Percentiles rank a stretch among this genome's conserved stretches.
Evolutionary conservation across 2,113 vertebrate species (phyloP).

Genomic region (Cyphomyrus plagiostoma): DNA sequence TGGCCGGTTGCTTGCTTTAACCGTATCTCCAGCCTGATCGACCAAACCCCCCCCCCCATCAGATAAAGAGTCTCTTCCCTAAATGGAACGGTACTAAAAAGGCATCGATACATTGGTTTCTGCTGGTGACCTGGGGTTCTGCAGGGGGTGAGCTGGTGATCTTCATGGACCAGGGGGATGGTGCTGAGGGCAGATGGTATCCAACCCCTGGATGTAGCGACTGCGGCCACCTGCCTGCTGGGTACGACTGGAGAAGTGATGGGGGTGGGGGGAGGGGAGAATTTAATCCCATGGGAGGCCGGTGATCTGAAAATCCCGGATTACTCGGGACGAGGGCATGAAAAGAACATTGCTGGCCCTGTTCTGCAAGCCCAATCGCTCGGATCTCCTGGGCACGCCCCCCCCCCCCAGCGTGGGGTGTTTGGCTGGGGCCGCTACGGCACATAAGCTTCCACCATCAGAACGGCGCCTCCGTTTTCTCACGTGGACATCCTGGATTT

Average conservation of each 20-base stretch:
- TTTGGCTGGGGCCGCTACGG: not conserved
- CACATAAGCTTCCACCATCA: not conserved
- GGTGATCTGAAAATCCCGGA: conserved; percentile 9
- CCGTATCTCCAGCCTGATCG: not conserved
- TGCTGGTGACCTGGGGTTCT: not conserved
- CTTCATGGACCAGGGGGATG: not conserved
- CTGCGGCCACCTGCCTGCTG: not conserved
- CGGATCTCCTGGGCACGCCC: not conserved
- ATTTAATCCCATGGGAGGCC: not conserved
- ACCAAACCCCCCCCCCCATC: not conserved
- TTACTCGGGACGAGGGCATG: conserved; percentile 1
- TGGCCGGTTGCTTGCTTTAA: not conserved
- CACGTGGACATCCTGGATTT: not conserved
- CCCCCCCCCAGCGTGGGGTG: not conserved
- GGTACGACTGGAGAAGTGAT: not conserved
- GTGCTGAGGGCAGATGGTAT: not conserved
- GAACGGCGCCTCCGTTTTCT: not conserved
- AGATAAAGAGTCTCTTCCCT: not conserved
- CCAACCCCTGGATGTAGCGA: not conserved
- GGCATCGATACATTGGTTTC: not conserved
- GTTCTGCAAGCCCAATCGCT: not conserved
- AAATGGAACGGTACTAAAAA: not conserved
- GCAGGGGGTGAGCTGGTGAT: not conserved
- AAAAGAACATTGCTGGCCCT: not conserved
- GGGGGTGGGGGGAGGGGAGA: not conserved